phyloP scores from a whole-genome alignment of 2,113 vertebrate genomes.

The Nanorana parkeri region DNA sequence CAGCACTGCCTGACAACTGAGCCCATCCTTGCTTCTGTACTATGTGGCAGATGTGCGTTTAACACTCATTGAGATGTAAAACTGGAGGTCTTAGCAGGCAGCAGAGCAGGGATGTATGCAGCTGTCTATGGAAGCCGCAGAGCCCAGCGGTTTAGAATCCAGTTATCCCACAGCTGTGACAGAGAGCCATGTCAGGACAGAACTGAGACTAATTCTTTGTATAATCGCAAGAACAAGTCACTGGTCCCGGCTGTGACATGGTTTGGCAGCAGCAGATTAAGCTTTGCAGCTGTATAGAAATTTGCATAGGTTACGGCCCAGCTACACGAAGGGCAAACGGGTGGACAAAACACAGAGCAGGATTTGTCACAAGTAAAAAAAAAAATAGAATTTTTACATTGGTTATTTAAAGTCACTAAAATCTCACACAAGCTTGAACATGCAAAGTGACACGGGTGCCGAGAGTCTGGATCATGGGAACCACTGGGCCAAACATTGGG shows the following conservation, averaged over 20 bases:
- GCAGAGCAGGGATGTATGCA: slow-evolving; percentile 26
- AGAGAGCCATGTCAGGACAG: slow-evolving; percentile 12
- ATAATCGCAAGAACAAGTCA: slow-evolving; percentile 34
- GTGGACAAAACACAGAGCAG: background rate
- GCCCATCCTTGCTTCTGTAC: background rate
- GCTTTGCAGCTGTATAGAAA: slow-evolving; percentile 54
- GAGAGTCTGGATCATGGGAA: too few species aligned
- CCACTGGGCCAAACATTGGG: too few species aligned
- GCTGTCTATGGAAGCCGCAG: slow-evolving; percentile 26
- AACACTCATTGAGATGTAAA: slow-evolving; percentile 5
- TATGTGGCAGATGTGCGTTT: slow-evolving; percentile 12
- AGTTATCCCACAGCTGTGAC: slow-evolving; percentile 36
- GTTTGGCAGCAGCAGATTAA: slow-evolving; percentile 30
- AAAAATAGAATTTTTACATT: too few species aligned
- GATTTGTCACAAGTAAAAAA: background rate
- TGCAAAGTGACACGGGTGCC: too few species aligned
- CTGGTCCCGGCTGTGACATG: slow-evolving; percentile 38
- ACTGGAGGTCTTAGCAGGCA: slow-evolving; percentile 20
- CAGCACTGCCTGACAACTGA: background rate
- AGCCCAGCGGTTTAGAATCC: background rate
- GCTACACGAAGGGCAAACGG: background rate
- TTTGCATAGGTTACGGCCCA: background rate
- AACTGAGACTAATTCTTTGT: slow-evolving; percentile 38
- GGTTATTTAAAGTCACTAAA: too few species aligned
- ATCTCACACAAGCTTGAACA: too few species aligned